phyloP scores from a whole-genome alignment of 92 coral and sea anemone species.

The Zoanthus sansibaricus region DNA sequence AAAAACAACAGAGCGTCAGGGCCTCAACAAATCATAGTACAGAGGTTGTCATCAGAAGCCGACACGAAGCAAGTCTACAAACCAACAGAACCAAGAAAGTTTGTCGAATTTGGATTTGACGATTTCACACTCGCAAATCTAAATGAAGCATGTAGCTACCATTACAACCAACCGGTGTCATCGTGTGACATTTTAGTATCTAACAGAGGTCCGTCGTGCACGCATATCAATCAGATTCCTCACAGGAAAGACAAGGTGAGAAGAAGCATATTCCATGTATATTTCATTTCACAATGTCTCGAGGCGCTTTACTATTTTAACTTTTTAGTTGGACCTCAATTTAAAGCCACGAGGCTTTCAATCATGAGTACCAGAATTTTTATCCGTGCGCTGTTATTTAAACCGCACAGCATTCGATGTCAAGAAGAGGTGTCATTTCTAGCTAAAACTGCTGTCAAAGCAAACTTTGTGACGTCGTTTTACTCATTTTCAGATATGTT shows the following conservation, averaged over 20 bases:
- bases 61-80: conserved; percentile 2
- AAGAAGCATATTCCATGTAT: not conserved
- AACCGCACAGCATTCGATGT: not conserved
- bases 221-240: not conserved
- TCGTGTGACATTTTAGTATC: not conserved
- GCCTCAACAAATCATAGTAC: not conserved
- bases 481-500: not conserved
- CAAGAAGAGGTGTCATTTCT: not conserved
- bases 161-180: not conserved
- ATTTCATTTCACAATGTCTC: not conserved
- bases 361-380: not conserved
- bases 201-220: not conserved
- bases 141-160: not conserved
- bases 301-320: not conserved
- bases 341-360: not conserved
- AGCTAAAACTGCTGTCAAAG: not conserved
- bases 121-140: not conserved
- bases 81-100: not conserved
- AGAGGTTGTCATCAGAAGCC: not conserved
- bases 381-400: not conserved
- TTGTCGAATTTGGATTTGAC: not conserved
- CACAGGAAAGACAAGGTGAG: not conserved
- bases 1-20: not conserved
- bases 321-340: not conserved
- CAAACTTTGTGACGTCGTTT: not conserved